Percentiles rank a stretch among this genome's conserved stretches.
Evolutionary conservation across 2,797 vertebrate genomes (phyloP).

Genomic region (Pristis pectinata): DNA sequence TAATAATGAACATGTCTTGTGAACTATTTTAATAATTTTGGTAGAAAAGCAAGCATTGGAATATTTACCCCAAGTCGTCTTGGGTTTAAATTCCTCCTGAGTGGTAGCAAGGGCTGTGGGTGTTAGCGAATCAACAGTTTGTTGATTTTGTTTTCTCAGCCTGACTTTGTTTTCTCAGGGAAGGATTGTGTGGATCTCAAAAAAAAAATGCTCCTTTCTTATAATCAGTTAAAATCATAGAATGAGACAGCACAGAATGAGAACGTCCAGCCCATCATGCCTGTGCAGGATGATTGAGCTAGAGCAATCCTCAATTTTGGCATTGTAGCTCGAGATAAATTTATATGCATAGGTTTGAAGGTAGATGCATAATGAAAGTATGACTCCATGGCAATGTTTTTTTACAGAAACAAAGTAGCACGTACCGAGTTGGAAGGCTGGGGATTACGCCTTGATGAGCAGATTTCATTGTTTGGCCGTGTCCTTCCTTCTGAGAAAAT

Average conservation of each 20-base stretch:
- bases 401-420: conserved; percentile 48
- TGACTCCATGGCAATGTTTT: background rate
- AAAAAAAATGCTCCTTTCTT: background rate
- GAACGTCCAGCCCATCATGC: background rate
- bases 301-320: background rate
- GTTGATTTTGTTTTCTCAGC: too few relatives aligned
- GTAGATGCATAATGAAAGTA: background rate
- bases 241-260: background rate
- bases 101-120: too few relatives aligned
- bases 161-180: background rate
- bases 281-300: background rate
- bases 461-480: conserved; percentile 48
- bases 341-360: background rate
- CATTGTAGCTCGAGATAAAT: background rate
- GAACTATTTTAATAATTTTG: too few relatives aligned
- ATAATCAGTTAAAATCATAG: background rate
- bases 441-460: conserved; percentile 44
- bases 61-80: too few relatives aligned
- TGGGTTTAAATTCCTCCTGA: too few relatives aligned
- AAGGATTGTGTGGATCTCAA: background rate
- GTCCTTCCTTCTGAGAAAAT: conserved; percentile 46
- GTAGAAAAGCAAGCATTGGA: too few relatives aligned
- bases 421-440: conserved; percentile 50
- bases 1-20: background rate
- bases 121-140: background rate